A percentile compares a stretch with the other conserved stretches of the same genome.
Conservation (phyloP, 1,140 invertebrate species). For the Sipha flava region DNA sequence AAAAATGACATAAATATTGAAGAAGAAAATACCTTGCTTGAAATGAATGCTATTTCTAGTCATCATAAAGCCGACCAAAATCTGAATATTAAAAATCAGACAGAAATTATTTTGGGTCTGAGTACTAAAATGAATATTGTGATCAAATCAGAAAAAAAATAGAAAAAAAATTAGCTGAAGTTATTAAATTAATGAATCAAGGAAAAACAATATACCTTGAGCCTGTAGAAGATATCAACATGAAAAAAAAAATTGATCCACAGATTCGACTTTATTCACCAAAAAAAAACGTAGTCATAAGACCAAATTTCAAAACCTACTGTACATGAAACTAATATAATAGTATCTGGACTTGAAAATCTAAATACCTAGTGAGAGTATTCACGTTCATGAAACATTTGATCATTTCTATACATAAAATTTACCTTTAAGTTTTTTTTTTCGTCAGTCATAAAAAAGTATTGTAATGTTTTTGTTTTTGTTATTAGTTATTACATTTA, state of each 20-base stretch:
- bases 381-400: background rate
- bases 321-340: background rate
- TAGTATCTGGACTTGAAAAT: background rate
- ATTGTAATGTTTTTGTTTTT: too few relatives aligned
- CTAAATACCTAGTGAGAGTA: background rate
- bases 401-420: background rate
- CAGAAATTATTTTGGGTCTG: background rate
- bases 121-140: background rate
- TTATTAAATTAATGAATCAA: background rate
- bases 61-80: background rate
- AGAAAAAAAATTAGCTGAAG: background rate
- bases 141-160: background rate
- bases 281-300: background rate
- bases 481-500: too few relatives aligned
- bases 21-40: background rate
- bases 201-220: background rate
- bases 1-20: background rate
- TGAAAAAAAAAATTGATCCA: background rate
- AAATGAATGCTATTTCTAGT: background rate
- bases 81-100: background rate
- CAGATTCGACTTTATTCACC: background rate
- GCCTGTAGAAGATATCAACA: background rate
- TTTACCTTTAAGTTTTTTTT: too few relatives aligned
- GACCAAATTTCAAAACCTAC: background rate
- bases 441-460: too few relatives aligned